Conservation (phyloP, 2,797 vertebrate species). For the Chrosomus eos region DNA sequence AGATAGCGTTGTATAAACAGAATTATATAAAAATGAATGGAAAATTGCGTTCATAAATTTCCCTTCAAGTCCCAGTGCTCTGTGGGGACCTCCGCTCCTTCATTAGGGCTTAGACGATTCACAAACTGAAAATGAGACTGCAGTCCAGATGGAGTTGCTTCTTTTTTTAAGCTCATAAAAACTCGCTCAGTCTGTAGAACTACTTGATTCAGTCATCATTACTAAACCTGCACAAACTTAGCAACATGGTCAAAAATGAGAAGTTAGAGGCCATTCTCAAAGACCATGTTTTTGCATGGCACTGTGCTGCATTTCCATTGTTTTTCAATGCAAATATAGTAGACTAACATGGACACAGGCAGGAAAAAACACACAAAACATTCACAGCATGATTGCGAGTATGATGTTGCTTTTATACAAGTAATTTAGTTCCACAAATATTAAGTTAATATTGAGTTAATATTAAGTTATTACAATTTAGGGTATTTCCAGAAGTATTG, state of each 20-base stretch:
- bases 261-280: neutral
- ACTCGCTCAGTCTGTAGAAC: neutral
- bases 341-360: neutral
- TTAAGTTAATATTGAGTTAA: no score
- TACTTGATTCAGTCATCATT: conserved; percentile 11
- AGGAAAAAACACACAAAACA: no score
- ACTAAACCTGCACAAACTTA: neutral
- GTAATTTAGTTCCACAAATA: neutral
- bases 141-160: conserved; percentile 37
- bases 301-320: neutral
- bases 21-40: conserved; percentile 40
- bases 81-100: conserved; percentile 27
- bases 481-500: neutral
- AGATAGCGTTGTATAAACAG: conserved; percentile 23
- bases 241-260: neutral
- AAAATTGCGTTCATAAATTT: conserved; percentile 30
- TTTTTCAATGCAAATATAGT: neutral
- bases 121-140: conserved; percentile 49
- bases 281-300: neutral
- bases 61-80: conserved; percentile 20
- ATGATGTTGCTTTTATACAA: neutral
- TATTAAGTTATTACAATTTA: neutral
- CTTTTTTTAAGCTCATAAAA: conserved; percentile 8
- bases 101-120: conserved; percentile 49
- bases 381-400: neutral